Base-by-base conservation (phyloP, 2,113 vertebrate genomes). In the Capreolus pygargus region DNA sequence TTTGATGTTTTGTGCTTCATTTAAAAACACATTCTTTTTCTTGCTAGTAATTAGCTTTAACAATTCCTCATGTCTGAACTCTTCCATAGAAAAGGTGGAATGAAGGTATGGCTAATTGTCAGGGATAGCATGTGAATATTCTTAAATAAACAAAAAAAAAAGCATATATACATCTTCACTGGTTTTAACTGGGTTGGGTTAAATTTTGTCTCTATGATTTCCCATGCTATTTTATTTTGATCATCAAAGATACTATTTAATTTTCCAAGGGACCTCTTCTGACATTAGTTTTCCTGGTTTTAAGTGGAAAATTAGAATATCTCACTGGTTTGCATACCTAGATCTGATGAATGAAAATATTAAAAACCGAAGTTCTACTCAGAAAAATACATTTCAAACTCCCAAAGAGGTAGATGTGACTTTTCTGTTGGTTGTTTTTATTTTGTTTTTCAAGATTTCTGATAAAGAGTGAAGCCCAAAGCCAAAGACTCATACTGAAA, bases 231-330 rank as follows among this genome's bases (percentile, higher is more conserved):
- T 94, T 95, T 91, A 91, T 91, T 97, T 97, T 95, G 70, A 84
- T 61, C 50, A 85, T 95, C 86, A 87, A 96, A 96, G 52, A 15
- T 60, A 93, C 60, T 81, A 79, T 87, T 97, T 91, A 94, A 91
- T 97, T 91, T 60, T 94, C 83, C 43, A 57, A 85, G 60, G 50
- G 13, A 50, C 21, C 2, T 86, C 76, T 96, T 93, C 54, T 36
- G 36, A 92, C 81, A 85, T 70, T 87, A 64, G 47, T 88, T 97
- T 90, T 95, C 30, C 23, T 58, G 78, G 50, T 96, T 70, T 92
- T 90, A 47, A 95, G 61, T 67, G 60, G 94, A 89, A 97, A 97
- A 92, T 90, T 95, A 95, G 86, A 54, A 67, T 92, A 84, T 91
- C n/a, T 43, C 4, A 84, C 19, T 79, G 28, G 47, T 92, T 96